Percentiles rank a stretch among this genome's conserved stretches.
These are phyloP conservation scores for Amblyjoppa proteus DNA, from an alignment of 2,888 invertebrate genomes.

Conservation along the genomic window DNA sequence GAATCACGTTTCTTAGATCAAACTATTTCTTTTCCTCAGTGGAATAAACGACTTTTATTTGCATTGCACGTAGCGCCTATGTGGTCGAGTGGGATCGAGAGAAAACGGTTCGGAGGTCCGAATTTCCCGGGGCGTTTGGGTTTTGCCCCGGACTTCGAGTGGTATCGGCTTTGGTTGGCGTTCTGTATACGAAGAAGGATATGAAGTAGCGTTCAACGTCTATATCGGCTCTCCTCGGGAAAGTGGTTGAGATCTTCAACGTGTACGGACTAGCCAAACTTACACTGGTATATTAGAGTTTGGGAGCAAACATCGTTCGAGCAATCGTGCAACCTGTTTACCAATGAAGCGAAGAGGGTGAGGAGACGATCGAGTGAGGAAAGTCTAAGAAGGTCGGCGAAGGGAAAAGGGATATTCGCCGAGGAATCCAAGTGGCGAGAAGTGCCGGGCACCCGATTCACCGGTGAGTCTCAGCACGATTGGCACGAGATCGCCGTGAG, in stretches of 20 bases:
- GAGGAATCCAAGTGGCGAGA: conserved; percentile 29
- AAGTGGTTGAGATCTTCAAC: conserved; percentile 55
- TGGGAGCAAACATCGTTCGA: conserved; percentile 60
- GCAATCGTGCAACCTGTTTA: conserved; percentile 61
- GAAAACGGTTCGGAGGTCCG: conserved; percentile 27
- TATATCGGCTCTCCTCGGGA: conserved; percentile 25
- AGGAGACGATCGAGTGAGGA: conserved; percentile 40
- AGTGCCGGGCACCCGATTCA: conserved; percentile 8
- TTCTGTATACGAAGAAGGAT: conserved; percentile 6
- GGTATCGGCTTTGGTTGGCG: conserved; percentile 30
- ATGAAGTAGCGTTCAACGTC: conserved; percentile 17
- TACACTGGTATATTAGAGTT: conserved; percentile 63
- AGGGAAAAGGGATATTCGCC: conserved; percentile 4
- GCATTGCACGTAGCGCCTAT: neutral
- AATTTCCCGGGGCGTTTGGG: conserved; percentile 31
- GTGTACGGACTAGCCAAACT: conserved; percentile 62
- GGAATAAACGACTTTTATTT: conserved; percentile 32
- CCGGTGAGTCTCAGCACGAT: conserved; percentile 24
- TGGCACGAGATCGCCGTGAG: conserved; percentile 54
- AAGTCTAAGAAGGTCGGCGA: conserved; percentile 19
- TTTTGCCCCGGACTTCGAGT: conserved; percentile 7
- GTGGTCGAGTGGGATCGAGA: conserved; percentile 5
- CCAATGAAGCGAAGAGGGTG: conserved; percentile 45
- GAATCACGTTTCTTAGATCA: neutral
- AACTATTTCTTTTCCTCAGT: neutral